These are phyloP conservation scores for Catamblyrhynchus diadema DNA, from an alignment of 2,797 vertebrate genomes.

Conservation along the genomic window DNA sequence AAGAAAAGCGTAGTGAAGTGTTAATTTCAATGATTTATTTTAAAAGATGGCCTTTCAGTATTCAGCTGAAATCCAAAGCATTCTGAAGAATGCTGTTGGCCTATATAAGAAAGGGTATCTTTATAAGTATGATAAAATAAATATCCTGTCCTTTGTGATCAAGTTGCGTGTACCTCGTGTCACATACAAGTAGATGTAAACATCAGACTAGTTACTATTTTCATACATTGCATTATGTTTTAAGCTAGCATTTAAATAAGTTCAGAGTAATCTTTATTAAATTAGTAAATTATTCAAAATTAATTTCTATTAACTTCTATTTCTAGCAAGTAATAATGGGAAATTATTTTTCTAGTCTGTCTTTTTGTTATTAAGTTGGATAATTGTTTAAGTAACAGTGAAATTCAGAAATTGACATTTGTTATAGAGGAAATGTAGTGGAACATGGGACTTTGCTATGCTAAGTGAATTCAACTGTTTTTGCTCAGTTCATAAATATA, in stretches of 20 bases:
- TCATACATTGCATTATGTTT: background rate
- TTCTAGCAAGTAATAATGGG: background rate
- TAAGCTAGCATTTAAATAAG: background rate
- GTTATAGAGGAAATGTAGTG: background rate
- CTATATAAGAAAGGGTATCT: background rate
- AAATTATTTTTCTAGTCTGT: background rate
- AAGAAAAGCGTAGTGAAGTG: slow-evolving; percentile 21
- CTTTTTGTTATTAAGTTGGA: background rate
- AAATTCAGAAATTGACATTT: background rate
- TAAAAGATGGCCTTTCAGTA: background rate
- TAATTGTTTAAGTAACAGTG: background rate
- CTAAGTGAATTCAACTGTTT: background rate
- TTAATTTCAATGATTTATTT: slow-evolving; percentile 45
- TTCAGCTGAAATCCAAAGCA: background rate
- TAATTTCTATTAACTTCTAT: background rate
- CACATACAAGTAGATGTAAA: background rate
- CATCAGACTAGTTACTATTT: background rate
- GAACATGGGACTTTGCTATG: background rate
- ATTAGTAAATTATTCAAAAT: background rate
- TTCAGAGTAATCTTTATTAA: background rate
- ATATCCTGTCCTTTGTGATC: background rate
- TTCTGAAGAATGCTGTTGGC: background rate
- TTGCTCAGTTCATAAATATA: background rate
- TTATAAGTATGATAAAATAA: background rate
- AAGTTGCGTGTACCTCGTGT: accelerated